These are phyloP conservation scores for Neomorphus geoffroyi DNA, from an alignment of 2,797 vertebrate genomes.

Conservation along the genomic window DNA sequence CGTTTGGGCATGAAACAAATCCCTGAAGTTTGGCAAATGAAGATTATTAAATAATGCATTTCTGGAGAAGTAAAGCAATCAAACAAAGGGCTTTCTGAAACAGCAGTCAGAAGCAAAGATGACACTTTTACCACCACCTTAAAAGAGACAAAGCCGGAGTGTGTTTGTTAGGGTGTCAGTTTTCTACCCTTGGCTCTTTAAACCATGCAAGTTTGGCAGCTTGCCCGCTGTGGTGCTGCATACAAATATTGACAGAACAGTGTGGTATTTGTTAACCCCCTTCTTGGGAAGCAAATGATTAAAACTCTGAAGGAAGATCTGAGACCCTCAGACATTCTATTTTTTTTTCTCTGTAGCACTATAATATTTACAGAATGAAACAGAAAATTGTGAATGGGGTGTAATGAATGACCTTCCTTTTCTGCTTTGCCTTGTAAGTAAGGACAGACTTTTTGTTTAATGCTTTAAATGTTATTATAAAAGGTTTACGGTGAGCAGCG, in stretches of 20 bases:
- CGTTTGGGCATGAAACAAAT: slow-evolving; percentile 67
- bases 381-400: slow-evolving; percentile 71
- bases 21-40: slow-evolving; percentile 60
- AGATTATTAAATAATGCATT: slow-evolving; percentile 63
- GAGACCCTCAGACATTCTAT: slow-evolving; percentile 69
- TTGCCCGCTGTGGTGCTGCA: slow-evolving; percentile 80
- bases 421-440: slow-evolving; percentile 77
- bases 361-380: slow-evolving; percentile 74
- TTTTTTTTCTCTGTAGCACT: slow-evolving; percentile 62
- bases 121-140: slow-evolving; percentile 75
- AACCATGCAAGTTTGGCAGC: slow-evolving; percentile 76
- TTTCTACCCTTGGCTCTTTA: slow-evolving; percentile 77
- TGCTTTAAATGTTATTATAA: slow-evolving; percentile 50
- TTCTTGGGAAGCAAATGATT: slow-evolving; percentile 77
- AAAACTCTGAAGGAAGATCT: slow-evolving; percentile 78
- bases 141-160: slow-evolving; percentile 70
- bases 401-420: slow-evolving; percentile 72
- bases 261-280: slow-evolving; percentile 79
- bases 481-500: background rate
- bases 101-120: slow-evolving; percentile 63
- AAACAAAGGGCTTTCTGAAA: slow-evolving; percentile 53
- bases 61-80: slow-evolving; percentile 48
- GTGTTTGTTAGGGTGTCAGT: slow-evolving; percentile 76
- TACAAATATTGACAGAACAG: slow-evolving; percentile 85
- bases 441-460: slow-evolving; percentile 70